These are phyloP conservation scores for Parascotia fuliginaria DNA, from an alignment of 2,888 invertebrate genomes.

Conservation along the genomic window DNA sequence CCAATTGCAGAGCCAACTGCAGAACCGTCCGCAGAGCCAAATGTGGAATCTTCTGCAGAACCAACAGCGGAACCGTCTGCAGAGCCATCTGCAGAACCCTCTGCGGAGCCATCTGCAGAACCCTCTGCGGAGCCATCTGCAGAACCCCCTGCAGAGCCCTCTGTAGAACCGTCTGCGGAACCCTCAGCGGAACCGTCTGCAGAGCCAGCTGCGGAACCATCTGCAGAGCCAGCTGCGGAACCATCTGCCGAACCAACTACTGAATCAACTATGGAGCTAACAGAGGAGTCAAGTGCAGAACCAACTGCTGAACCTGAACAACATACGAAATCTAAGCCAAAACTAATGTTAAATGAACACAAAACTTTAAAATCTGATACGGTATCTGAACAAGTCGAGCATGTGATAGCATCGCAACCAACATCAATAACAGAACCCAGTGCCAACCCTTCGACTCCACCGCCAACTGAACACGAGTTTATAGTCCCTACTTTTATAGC, in stretches of 20 bases:
- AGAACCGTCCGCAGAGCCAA: constrained; percentile 19
- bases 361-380: too few relatives aligned
- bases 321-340: constrained; percentile 35
- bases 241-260: constrained; percentile 6
- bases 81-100: neutral
- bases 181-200: neutral
- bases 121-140: neutral
- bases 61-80: neutral
- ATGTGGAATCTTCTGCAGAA: neutral
- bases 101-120: constrained; percentile 35
- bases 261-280: neutral
- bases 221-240: constrained; percentile 44
- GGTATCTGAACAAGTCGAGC: too few relatives aligned
- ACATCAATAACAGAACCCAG: constrained; percentile 42
- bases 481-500: constrained; percentile 36
- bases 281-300: neutral
- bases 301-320: constrained; percentile 26
- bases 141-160: neutral
- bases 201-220: neutral
- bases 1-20: constrained; percentile 37
- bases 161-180: neutral
- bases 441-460: constrained; percentile 23
- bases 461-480: constrained; percentile 60
- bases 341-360: too few relatives aligned
- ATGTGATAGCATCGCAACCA: too few relatives aligned